Evolutionary conservation across 2,113 vertebrate genomes (phyloP).

Genomic region (Scalopus aquaticus): DNA sequence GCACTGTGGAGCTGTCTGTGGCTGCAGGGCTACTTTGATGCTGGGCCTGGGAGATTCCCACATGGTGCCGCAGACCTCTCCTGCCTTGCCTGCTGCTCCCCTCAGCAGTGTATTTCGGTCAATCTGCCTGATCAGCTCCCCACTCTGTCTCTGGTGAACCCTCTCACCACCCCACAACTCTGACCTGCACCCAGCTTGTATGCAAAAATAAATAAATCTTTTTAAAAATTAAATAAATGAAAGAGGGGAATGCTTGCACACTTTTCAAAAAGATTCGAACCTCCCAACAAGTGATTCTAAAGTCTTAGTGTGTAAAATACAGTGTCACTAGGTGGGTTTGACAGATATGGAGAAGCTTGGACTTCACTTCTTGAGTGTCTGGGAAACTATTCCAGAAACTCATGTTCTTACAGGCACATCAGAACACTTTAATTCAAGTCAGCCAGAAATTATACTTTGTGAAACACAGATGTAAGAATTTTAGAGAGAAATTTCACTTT

Average conservation of each 20-base stretch:
- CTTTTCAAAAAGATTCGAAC: not conserved
- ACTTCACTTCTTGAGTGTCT: rapidly evolving
- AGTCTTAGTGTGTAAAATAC: not conserved
- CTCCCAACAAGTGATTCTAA: not conserved
- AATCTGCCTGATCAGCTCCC: too few relatives aligned
- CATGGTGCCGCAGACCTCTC: too few relatives aligned
- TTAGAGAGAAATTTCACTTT: not conserved
- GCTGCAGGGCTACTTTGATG: too few relatives aligned
- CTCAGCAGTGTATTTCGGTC: too few relatives aligned
- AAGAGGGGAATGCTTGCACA: not conserved
- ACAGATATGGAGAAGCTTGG: not conserved
- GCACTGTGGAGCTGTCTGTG: too few relatives aligned
- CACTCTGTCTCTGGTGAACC: too few relatives aligned
- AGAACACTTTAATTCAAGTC: not conserved
- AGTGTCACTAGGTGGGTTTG: not conserved
- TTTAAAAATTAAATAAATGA: too few relatives aligned
- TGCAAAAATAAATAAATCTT: too few relatives aligned
- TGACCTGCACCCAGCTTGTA: too few relatives aligned
- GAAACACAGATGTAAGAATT: not conserved
- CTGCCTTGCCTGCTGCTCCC: too few relatives aligned
- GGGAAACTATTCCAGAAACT: not conserved
- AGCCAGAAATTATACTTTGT: not conserved
- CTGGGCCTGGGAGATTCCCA: too few relatives aligned
- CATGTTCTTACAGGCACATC: not conserved
- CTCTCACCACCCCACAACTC: too few relatives aligned